A percentile compares a stretch with the other conserved stretches of the same genome.
Evolutionary conservation across 2,888 invertebrate genomes (phyloP).

Genomic region (Elegia similella): DNA sequence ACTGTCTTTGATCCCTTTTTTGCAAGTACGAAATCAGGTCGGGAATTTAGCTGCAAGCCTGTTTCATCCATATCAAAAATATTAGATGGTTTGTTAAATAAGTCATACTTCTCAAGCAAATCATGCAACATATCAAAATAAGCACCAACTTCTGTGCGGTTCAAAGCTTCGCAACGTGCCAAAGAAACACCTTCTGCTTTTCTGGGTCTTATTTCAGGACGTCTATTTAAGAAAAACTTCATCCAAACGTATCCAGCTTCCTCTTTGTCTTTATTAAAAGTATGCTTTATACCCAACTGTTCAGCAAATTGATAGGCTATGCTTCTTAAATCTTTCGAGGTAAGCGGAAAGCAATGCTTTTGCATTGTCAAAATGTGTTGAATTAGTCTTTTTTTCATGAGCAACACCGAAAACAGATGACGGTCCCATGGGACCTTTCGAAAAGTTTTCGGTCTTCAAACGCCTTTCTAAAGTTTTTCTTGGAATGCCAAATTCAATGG

Average conservation of each 20-base stretch:
- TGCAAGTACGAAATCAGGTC: conserved; percentile 27
- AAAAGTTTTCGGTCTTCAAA: neutral
- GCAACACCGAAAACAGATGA: neutral
- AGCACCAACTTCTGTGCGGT: conserved; percentile 19
- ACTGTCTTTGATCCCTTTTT: conserved; percentile 33
- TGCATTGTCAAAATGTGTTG: conserved; percentile 6
- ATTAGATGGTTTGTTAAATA: conserved; percentile 20
- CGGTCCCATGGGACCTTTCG: conserved; percentile 5
- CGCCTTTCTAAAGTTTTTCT: neutral
- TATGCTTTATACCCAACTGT: conserved; percentile 24
- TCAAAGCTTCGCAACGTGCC: conserved; percentile 20
- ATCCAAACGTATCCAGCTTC: conserved; percentile 23
- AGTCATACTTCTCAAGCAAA: conserved; percentile 20
- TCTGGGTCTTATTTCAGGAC: conserved; percentile 16
- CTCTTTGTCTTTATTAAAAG: conserved; percentile 21
- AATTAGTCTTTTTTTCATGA: neutral
- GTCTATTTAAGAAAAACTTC: conserved; percentile 15
- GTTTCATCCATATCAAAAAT: conserved; percentile 31
- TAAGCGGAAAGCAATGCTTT: conserved; percentile 12
- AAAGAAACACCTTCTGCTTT: conserved; percentile 25
- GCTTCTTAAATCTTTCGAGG: conserved; percentile 18
- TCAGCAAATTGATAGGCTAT: conserved; percentile 24
- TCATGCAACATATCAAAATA: conserved; percentile 23
- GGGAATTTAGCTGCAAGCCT: conserved; percentile 27
- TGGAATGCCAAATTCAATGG: neutral